Percentiles rank a stretch among this genome's conserved stretches.
These are phyloP conservation scores for Tapirus indicus DNA, from an alignment of 2,797 vertebrate species.

Conservation along the genomic window DNA sequence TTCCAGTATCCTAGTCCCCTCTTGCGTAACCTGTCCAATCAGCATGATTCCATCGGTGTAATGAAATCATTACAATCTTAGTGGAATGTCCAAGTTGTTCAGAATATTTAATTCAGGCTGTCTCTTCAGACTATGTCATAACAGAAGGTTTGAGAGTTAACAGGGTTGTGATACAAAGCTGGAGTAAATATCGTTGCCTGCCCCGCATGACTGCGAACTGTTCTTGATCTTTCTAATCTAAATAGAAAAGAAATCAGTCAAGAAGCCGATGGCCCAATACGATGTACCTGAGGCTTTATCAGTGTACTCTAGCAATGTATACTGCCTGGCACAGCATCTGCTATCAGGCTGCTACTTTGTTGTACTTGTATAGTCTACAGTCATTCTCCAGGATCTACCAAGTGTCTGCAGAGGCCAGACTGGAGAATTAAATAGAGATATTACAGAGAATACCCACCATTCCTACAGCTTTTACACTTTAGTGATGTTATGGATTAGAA, in stretches of 20 bases:
- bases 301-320: too few species aligned
- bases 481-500: neutral
- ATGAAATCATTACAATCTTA: neutral
- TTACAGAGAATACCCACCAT: too few species aligned
- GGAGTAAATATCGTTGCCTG: neutral
- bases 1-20: neutral
- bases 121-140: neutral
- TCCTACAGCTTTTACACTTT: neutral
- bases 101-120: neutral
- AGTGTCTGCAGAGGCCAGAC: too few species aligned
- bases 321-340: neutral
- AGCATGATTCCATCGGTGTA: neutral
- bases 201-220: neutral
- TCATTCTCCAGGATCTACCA: neutral
- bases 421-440: neutral
- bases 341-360: neutral
- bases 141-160: too few species aligned
- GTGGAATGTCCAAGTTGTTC: neutral
- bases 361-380: neutral
- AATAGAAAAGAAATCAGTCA: neutral
- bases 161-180: neutral
- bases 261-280: neutral
- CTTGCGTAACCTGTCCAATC: neutral
- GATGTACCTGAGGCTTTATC: neutral
- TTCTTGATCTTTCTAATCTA: neutral